phyloP scores from a whole-genome alignment of 2,888 invertebrate species.

The Oligia fasciuncula region DNA sequence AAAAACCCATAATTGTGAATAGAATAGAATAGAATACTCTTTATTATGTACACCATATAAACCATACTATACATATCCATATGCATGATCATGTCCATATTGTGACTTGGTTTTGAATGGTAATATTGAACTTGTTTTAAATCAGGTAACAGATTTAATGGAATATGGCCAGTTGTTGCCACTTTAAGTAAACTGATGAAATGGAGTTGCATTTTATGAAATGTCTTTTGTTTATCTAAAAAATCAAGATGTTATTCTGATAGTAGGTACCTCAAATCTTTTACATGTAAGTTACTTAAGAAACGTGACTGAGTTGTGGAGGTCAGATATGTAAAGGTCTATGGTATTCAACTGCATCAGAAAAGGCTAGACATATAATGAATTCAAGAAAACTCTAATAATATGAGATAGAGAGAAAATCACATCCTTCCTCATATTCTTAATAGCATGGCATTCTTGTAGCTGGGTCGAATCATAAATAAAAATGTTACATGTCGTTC shows the following conservation, averaged over 20 bases:
- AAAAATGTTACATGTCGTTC: conserved; percentile 8
- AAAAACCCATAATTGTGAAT: not conserved
- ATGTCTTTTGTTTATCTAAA: not conserved
- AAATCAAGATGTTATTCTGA: not conserved
- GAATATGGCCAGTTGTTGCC: not conserved
- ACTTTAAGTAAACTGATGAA: not conserved
- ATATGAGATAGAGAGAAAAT: not conserved
- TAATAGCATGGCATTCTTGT: not conserved
- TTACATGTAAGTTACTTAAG: not conserved
- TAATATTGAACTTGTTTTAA: not conserved
- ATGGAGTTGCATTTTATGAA: not conserved
- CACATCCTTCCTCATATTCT: not conserved
- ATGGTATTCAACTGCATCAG: too few relatives aligned
- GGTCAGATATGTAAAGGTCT: too few relatives aligned
- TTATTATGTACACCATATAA: too few relatives aligned
- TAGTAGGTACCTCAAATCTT: too few relatives aligned
- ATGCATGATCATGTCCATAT: too few relatives aligned
- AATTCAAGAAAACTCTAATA: not conserved
- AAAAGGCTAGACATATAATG: too few relatives aligned
- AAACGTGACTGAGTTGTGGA: too few relatives aligned
- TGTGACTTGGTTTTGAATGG: not conserved
- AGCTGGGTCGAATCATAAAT: not conserved
- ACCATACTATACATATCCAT: too few relatives aligned
- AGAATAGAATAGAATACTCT: too few relatives aligned
- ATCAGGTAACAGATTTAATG: not conserved